Conservation (phyloP, 2,888 invertebrate species). For the Protophormia terraenovae region DNA sequence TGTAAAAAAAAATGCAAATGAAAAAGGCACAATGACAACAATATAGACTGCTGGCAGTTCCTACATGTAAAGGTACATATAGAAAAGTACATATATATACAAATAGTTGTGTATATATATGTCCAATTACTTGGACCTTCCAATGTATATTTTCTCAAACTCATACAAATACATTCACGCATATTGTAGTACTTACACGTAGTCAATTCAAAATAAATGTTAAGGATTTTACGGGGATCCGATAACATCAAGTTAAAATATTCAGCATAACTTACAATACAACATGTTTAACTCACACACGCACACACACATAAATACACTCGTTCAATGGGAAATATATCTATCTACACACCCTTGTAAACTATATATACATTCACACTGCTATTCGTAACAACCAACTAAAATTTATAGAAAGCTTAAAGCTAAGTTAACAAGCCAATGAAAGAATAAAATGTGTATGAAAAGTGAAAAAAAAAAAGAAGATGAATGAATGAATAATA, state of each 20-base stretch:
- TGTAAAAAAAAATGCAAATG: neutral
- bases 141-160: neutral
- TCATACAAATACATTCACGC: neutral
- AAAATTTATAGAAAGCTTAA: conserved; percentile 63
- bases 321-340: neutral
- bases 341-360: neutral
- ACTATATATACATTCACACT: neutral
- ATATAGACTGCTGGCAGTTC: conserved; percentile 2
- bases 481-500: conserved; percentile 44
- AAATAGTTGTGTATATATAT: conserved; percentile 7
- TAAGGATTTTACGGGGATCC: conserved; percentile 59
- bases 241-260: conserved; percentile 61
- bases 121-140: conserved; percentile 51
- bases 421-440: conserved; percentile 65
- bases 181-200: conserved; percentile 38
- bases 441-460: conserved; percentile 47
- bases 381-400: conserved; percentile 22
- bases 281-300: conserved; percentile 31
- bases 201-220: conserved; percentile 46
- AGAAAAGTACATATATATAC: neutral
- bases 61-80: conserved; percentile 1
- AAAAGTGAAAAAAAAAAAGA: conserved; percentile 16
- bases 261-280: conserved; percentile 48
- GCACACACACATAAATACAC: neutral
- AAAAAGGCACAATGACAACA: conserved; percentile 32